Evolutionary conservation across 2,797 vertebrate genomes (phyloP).

Genomic region (Brotula barbata): DNA sequence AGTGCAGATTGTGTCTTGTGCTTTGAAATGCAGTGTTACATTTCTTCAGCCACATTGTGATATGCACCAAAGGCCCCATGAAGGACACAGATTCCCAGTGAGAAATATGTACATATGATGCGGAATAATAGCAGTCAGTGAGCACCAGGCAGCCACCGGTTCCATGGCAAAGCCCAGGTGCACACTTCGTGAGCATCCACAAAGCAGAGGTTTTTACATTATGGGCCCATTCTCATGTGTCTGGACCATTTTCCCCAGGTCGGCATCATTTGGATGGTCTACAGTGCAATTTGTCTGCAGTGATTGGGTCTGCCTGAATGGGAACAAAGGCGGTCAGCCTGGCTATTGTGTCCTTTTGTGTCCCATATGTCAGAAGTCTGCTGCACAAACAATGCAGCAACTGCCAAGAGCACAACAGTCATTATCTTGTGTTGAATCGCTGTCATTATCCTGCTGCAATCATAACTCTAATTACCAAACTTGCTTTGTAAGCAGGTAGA

Average conservation of each 20-base stretch:
- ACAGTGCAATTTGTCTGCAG: slow-evolving; percentile 72
- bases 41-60: slow-evolving; percentile 13
- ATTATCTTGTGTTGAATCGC: slow-evolving; percentile 75
- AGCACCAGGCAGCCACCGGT: slow-evolving; percentile 25
- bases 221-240: slow-evolving; percentile 60
- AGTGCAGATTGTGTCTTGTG: neutral
- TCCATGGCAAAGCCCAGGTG: slow-evolving; percentile 39
- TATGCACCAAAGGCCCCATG: slow-evolving; percentile 11
- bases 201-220: slow-evolving; percentile 55
- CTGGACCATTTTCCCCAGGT: slow-evolving; percentile 62
- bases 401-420: slow-evolving; percentile 66
- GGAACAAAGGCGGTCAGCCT: slow-evolving; percentile 72
- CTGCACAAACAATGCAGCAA: slow-evolving; percentile 71
- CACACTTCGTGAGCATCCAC: slow-evolving; percentile 30
- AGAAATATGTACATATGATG: slow-evolving; percentile 33
- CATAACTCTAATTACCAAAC: slow-evolving; percentile 83
- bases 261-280: slow-evolving; percentile 66
- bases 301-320: slow-evolving; percentile 73
- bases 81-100: slow-evolving; percentile 13
- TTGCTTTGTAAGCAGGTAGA: slow-evolving; percentile 81
- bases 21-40: neutral
- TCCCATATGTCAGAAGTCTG: slow-evolving; percentile 79
- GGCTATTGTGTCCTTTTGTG: slow-evolving; percentile 78
- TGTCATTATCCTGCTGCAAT: slow-evolving; percentile 75
- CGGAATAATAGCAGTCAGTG: slow-evolving; percentile 19